These are phyloP conservation scores for Sprattus sprattus DNA, from an alignment of 2,113 vertebrate genomes.

Conservation along the genomic window DNA sequence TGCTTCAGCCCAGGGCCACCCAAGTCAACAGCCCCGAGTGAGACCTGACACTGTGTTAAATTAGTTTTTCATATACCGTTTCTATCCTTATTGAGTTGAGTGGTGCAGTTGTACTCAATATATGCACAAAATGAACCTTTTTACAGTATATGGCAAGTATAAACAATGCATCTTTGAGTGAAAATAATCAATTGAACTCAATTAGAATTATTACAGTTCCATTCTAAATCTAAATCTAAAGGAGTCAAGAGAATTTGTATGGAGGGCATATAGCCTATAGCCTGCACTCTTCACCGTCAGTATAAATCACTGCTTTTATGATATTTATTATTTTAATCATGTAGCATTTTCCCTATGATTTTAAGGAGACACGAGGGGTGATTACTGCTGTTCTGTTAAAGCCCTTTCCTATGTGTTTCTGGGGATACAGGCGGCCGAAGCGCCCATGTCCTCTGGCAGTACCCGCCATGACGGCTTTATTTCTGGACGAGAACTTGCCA, in stretches of 20 bases:
- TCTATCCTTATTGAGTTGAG: too few species aligned
- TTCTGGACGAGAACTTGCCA: constrained; percentile 94
- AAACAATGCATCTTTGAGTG: too few species aligned
- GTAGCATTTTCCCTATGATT: neutral
- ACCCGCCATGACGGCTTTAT: constrained; percentile 84
- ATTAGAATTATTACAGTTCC: neutral
- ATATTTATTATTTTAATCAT: neutral
- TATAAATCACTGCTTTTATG: neutral
- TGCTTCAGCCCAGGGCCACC: constrained; percentile 70
- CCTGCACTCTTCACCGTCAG: neutral
- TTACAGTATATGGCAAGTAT: too few species aligned
- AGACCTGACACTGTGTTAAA: neutral
- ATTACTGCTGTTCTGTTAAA: neutral
- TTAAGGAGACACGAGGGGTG: neutral
- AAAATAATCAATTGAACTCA: too few species aligned
- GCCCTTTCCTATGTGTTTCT: neutral
- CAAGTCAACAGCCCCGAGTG: constrained; percentile 75
- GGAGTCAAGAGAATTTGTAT: too few species aligned
- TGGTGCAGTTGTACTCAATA: too few species aligned
- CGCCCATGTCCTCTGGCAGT: constrained; percentile 81
- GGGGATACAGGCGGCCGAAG: constrained; percentile 72
- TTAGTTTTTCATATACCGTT: too few species aligned
- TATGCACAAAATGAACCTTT: too few species aligned
- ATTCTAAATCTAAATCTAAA: too few species aligned
- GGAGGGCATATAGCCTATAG: neutral